These are phyloP conservation scores for Anguilla anguilla DNA, from an alignment of 2,797 vertebrate genomes.

Conservation along the genomic window DNA sequence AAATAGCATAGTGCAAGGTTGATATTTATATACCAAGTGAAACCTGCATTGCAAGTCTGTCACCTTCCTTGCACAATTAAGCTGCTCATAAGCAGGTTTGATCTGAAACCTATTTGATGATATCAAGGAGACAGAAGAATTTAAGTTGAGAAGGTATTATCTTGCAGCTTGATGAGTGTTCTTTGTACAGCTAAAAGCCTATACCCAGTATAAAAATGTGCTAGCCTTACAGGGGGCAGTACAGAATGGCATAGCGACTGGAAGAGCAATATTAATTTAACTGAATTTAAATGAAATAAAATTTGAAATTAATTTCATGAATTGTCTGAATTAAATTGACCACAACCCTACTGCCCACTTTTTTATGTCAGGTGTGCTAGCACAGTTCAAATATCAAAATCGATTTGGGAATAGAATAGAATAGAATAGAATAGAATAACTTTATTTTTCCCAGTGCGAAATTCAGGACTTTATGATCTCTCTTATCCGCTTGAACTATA, in stretches of 20 bases:
- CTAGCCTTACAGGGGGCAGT: background rate
- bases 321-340: background rate
- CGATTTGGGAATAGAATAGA: background rate
- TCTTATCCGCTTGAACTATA: background rate
- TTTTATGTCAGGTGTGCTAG: background rate
- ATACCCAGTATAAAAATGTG: background rate
- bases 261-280: background rate
- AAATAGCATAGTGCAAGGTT: background rate
- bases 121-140: background rate
- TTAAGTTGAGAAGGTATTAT: background rate
- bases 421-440: background rate
- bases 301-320: background rate
- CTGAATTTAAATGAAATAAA: background rate
- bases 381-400: background rate
- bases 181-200: background rate
- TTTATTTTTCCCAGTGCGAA: background rate
- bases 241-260: background rate
- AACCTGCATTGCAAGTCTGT: background rate
- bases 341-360: background rate
- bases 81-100: background rate
- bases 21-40: background rate
- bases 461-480: background rate
- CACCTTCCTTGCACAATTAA: background rate
- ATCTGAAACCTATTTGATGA: constrained; percentile 10
- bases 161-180: background rate